Base-by-base conservation (phyloP, 2,113 vertebrate genomes). In the Nibea albiflora region DNA sequence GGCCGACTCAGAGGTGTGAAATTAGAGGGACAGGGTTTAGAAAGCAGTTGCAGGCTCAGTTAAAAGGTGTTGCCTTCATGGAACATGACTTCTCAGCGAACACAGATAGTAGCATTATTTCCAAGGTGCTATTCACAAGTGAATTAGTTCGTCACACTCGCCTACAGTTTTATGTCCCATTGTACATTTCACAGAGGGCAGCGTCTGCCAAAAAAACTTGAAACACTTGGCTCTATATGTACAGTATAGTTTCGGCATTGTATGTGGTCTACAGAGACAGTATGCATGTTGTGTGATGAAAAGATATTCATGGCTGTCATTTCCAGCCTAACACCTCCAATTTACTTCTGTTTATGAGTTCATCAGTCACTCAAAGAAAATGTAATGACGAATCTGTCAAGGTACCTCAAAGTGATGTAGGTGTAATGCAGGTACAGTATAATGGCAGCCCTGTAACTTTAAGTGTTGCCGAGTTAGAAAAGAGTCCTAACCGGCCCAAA, bases 61-160 rank as follows among this genome's bases (percentile, higher is more conserved):
- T 81, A 11, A 57, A 81, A 81, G 73, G 67, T 75, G 71, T 68
- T 80, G 62, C 62, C 83, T 83, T 76, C 68, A 69, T 67, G 75
- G 47, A 73, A 84, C 71, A 80, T 15, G 69, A 78, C 60, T 85
- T 78, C 72, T 69, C 65, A 47, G 66, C 56, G 73, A 85, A 80
- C 44, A 9, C 39, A 72, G 83, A 78, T 76, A 73, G 73, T 82
- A 76, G 22, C 56, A 58, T 19, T 64, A 63, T 44, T 56, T 73
- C 53, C 19, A 74, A 80, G 50, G 76, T 69, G 42, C 39, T 70
- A 17, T 63, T 70, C 74, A n/a, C 71, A 71, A 78, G 70, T 80
- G 28, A 85, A 88, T 54, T n/a, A 68, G 24, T 49, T 20, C 53
- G 31, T 68, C 53, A 54, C n/a, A 54, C 46, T 78, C 19, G 4